phyloP scores from a whole-genome alignment of 2,113 vertebrate genomes.

The Microcebus ravelobensis region DNA sequence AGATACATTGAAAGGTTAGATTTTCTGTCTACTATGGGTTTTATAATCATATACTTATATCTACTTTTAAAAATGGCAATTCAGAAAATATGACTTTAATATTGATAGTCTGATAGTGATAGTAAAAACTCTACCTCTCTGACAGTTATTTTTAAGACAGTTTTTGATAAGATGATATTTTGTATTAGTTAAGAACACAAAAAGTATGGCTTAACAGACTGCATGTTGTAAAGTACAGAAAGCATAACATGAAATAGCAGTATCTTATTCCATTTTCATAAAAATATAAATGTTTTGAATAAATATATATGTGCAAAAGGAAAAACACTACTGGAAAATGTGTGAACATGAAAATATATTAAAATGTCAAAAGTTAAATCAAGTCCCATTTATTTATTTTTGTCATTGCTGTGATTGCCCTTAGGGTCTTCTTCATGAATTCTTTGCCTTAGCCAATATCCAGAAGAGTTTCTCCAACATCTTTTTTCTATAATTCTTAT shows the following conservation, averaged over 20 bases:
- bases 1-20: neutral
- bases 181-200: neutral
- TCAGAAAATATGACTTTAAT: neutral
- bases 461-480: no score
- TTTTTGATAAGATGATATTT: neutral
- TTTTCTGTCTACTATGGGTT: neutral
- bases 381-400: no score
- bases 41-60: neutral
- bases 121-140: neutral
- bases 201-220: neutral
- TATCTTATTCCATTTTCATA: neutral
- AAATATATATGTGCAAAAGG: neutral
- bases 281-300: conserved; percentile 22
- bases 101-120: neutral
- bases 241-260: neutral
- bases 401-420: no score
- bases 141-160: conserved; percentile 25
- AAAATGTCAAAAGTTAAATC: conserved; percentile 8
- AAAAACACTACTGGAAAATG: neutral
- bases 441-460: no score
- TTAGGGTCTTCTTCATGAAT: no score
- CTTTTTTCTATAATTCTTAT: no score
- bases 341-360: neutral
- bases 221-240: neutral
- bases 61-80: neutral